Base-by-base conservation (phyloP, 2,113 vertebrate genomes). In the Taxidea taxus region DNA sequence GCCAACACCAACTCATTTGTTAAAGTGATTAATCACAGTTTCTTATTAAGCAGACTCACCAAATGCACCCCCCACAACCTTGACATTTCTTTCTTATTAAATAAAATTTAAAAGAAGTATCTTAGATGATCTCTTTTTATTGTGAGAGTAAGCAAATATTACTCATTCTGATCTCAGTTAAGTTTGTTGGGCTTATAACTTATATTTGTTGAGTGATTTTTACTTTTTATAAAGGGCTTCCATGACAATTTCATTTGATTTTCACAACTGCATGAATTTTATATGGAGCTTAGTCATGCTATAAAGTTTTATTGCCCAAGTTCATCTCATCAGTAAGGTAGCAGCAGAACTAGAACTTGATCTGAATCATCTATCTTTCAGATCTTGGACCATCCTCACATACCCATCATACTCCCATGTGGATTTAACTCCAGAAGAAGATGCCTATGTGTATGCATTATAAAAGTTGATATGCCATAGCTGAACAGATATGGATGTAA, bases 11-110 rank as follows among this genome's bases (percentile, higher is more conserved):
- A 93, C 4, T 70, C 75, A 95, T 92, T 97, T 91, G 93, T 83
- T 97, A 94, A 94, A 94, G 47, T 91, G 54, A 96, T 94, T 95
- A 96, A 80, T 84, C 68, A 81, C 34, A 6, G 3, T 92, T 87
- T 97, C 2, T 64, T 78, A 54, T 85, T 91, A 92, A 60, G 62
- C 3, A 18, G 16, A 56, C 49, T 74, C 4, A 91, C 44, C 20
- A 78, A 85, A 47, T 51, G 20, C 23, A 34, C 31, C 44, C 44
- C 27, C 7, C 42, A 6, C 8, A 47, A 77, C 4, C 27, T 78
- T 72, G 18, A 39, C 25, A 87, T 80, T 89, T 72, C 27, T 94
- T 49, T 74, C 72, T 83, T 93, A 54, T 34, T 56, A 62, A 87
- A 80, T 54, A n/a, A 14, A 80, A 86, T 8, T 56, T 97, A 77